Evolutionary conservation across 2,797 vertebrate species (phyloP), one percentile per base, ranked within the genome.

Genomic region (Acipenser ruthenus): DNA sequence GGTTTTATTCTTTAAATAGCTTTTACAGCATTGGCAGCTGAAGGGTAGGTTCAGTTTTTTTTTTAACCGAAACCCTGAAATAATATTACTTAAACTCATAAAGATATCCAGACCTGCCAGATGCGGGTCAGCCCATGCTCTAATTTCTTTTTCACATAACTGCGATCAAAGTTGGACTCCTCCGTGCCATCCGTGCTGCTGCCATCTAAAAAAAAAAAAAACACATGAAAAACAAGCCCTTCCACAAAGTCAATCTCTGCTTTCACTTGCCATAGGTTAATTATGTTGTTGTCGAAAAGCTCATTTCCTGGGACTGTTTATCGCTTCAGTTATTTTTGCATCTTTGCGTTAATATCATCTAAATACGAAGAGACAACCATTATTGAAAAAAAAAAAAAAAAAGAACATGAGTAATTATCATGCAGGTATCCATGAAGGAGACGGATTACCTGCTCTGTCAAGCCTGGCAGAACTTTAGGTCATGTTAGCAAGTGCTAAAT

Each of bases 71-170:
- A 37, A 37, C 37, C 37, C 37, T 37, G 37, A 37, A 37, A 37
- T 37, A 37, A 37, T 37, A 37, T 37, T 37, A 37, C 37, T 37
- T 37, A 4, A 37, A 37, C 37, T 37, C 37, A 37, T 37, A 37
- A 18, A 18, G 37, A 4, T 37, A 37, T 23, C 64, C 78, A 69
- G 73, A 94, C 97, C 97, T 99, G 97, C 97, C 97, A 99, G 85
- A 99, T 99, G 55, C 97, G 83, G 1, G 93, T 93, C 69, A 99
- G 90, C 50, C 97, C 97, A 0, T 99, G 95, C 72, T 98, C 95
- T 66, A 99, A 81, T 73, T 99, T 99, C 88, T 98, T 98, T 84
- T 96, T 96, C 8, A 99, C 91, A 6, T 99, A 99, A 77, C 86
- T 93, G 71, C 91, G 95, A 78, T 95, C 95, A 79, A 99, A 95